Evolutionary conservation across 2,797 vertebrate genomes (phyloP).

Genomic region (Nothura maculosa): DNA sequence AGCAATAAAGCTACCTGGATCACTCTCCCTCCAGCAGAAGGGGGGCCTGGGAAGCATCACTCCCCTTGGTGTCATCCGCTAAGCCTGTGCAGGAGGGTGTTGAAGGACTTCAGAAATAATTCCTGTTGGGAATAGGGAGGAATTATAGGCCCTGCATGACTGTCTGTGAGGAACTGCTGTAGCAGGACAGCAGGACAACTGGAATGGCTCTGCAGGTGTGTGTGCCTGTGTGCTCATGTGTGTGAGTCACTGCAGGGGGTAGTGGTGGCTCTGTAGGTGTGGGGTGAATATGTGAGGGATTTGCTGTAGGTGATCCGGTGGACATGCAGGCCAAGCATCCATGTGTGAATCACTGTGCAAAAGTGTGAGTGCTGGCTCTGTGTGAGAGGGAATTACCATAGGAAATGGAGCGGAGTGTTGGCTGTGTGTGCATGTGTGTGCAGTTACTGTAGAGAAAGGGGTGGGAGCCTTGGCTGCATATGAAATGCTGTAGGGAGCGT

Average conservation of each 20-base stretch:
- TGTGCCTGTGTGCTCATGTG: background rate
- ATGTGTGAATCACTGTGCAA: background rate
- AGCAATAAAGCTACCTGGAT: background rate
- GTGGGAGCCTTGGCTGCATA: background rate
- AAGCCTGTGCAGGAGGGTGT: background rate
- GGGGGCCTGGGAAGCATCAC: background rate
- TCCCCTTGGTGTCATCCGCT: background rate
- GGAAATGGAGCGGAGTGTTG: background rate
- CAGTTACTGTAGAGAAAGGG: background rate
- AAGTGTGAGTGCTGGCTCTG: background rate
- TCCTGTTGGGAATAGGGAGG: background rate
- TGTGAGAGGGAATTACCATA: background rate
- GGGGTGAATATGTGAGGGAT: background rate
- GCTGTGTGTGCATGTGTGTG: background rate
- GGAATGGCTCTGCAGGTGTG: background rate
- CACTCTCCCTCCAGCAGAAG: background rate
- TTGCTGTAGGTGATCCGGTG: background rate
- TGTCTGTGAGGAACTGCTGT: background rate
- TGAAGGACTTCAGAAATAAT: background rate
- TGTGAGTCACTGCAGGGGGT: background rate
- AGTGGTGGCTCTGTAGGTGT: background rate
- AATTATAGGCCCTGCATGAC: background rate
- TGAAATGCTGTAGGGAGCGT: accelerated
- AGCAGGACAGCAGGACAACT: background rate
- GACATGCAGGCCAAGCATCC: background rate